phyloP scores from a whole-genome alignment of 2,888 invertebrate species.

The Amiota communis region DNA sequence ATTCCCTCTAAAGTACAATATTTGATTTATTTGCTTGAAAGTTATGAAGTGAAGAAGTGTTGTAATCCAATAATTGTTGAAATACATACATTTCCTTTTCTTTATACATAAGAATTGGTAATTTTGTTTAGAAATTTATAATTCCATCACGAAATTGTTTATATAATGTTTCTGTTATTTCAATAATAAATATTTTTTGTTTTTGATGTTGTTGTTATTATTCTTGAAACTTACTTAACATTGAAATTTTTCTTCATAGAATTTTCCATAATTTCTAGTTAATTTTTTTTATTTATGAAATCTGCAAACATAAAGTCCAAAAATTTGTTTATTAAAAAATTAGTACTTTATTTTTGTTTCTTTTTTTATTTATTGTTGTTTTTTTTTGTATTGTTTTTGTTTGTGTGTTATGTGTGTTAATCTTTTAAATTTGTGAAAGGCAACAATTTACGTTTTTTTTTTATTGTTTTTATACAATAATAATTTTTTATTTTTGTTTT shows the following conservation, averaged over 20 bases:
- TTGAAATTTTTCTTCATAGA: slow-evolving; percentile 2
- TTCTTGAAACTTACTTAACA: not conserved
- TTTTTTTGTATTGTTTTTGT: not conserved
- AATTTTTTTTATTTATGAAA: not conserved
- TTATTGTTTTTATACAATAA: slow-evolving; percentile 8
- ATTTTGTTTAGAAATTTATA: too few relatives aligned
- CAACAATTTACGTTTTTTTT: slow-evolving; percentile 2
- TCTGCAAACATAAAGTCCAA: slow-evolving; percentile 1
- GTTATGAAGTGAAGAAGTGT: too few relatives aligned
- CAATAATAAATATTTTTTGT: not conserved
- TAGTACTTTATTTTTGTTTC: slow-evolving; percentile 14
- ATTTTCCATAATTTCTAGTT: slow-evolving; percentile 1
- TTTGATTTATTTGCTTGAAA: too few relatives aligned
- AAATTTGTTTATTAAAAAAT: slow-evolving; percentile 28
- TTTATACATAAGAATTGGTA: too few relatives aligned
- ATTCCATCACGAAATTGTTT: too few relatives aligned
- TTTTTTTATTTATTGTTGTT: not conserved
- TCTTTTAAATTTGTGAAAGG: slow-evolving; percentile 21
- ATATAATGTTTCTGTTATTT: too few relatives aligned
- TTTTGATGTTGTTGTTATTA: slow-evolving; percentile 9
- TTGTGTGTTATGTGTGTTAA: not conserved
- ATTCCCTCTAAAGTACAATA: too few relatives aligned
- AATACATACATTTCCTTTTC: too few relatives aligned
- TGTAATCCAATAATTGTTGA: too few relatives aligned
- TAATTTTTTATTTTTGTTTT: slow-evolving; percentile 7